phyloP scores from a whole-genome alignment of 2,113 vertebrate genomes.

The Eptatretus burgeri region DNA sequence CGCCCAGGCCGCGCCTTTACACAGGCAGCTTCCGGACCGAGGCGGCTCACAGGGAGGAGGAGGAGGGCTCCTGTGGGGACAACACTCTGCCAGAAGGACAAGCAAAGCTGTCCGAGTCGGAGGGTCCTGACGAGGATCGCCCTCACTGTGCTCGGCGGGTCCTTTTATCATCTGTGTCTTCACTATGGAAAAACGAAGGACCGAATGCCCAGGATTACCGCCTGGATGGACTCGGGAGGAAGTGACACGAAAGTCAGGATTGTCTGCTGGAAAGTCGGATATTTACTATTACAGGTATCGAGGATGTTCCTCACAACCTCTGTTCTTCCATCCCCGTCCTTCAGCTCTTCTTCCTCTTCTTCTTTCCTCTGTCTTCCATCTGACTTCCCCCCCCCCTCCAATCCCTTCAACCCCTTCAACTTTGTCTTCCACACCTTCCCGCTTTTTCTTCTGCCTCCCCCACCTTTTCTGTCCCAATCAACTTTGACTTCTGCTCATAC shows the following conservation, averaged over 20 bases:
- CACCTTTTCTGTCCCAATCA: too few species aligned
- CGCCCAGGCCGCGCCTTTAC: too few species aligned
- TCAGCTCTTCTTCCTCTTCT: neutral
- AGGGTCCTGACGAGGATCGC: too few species aligned
- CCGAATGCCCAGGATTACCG: conserved; percentile 35
- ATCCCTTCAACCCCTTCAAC: neutral
- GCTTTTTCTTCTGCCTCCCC: neutral
- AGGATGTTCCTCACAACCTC: neutral
- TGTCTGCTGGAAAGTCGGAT: conserved; percentile 45
- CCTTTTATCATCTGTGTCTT: too few species aligned
- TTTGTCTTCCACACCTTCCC: neutral
- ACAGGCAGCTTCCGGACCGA: too few species aligned
- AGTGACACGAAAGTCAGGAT: conserved; percentile 46
- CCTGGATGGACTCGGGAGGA: conserved; percentile 50
- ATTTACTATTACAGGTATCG: conserved; percentile 46
- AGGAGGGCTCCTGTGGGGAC: too few species aligned
- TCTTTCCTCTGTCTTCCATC: too few species aligned
- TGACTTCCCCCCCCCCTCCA: neutral
- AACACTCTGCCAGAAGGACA: too few species aligned
- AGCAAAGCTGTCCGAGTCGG: too few species aligned
- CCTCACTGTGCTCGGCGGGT: too few species aligned
- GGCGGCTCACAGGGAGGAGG: too few species aligned
- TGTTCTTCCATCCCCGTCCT: neutral
- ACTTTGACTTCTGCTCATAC: too few species aligned
- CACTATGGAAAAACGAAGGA: conserved; percentile 29